These are phyloP conservation scores for Trichogramma evanescens DNA, from an alignment of 2,888 invertebrate species.

Conservation along the genomic window DNA sequence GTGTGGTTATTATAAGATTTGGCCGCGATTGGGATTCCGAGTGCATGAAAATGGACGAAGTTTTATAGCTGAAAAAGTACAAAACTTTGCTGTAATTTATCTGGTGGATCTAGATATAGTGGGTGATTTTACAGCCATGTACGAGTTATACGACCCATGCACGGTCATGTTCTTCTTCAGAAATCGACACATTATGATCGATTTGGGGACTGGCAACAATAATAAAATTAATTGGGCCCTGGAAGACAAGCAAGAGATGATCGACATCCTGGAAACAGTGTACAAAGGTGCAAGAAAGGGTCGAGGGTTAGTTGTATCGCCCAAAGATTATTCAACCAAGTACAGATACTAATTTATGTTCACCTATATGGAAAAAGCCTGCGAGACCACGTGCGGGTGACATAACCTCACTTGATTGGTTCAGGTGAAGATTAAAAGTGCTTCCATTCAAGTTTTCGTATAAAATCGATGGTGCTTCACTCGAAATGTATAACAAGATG, in stretches of 20 bases:
- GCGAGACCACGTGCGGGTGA: too few relatives aligned
- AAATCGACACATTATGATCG: slow-evolving; percentile 99
- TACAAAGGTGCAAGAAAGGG: slow-evolving; percentile 98
- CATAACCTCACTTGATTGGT: too few relatives aligned
- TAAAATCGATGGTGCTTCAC: too few relatives aligned
- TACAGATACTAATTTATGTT: slow-evolving; percentile 77
- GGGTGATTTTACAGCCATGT: slow-evolving; percentile 99
- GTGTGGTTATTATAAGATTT: slow-evolving; percentile 94
- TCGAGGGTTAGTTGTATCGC: slow-evolving; percentile 95
- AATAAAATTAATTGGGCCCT: slow-evolving; percentile 99
- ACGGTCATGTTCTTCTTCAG: slow-evolving; percentile 99
- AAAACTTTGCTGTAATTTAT: slow-evolving; percentile 97
- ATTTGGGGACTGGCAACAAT: slow-evolving; percentile 97
- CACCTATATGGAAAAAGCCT: too few relatives aligned
- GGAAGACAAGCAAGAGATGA: slow-evolving; percentile 98
- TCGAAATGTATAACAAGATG: too few relatives aligned
- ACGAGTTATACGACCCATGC: slow-evolving; percentile 97
- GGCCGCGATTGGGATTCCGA: slow-evolving; percentile 99
- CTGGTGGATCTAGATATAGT: slow-evolving; percentile 96
- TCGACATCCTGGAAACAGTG: slow-evolving; percentile 97
- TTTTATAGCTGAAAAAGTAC: slow-evolving; percentile 95
- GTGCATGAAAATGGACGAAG: slow-evolving; percentile 99
- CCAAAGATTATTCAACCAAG: slow-evolving; percentile 99
- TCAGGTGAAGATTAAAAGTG: too few relatives aligned
- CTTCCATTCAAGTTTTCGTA: too few relatives aligned